Percentiles rank a stretch among this genome's conserved stretches.
These are phyloP conservation scores for Diceros bicornis DNA, from an alignment of 2,797 vertebrate genomes.

Conservation along the genomic window DNA sequence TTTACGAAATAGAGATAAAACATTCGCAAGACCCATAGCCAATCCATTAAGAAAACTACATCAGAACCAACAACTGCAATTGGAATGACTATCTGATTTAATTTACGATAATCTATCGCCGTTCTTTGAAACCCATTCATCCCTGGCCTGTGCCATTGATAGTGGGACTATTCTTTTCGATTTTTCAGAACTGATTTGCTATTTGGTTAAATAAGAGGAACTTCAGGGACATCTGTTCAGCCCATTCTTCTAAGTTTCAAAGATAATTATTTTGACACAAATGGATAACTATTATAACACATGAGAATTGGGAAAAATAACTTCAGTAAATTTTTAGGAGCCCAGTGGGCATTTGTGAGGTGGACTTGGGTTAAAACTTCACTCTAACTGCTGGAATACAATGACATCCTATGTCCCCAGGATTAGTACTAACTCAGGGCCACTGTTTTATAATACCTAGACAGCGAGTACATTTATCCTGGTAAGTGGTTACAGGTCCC, in stretches of 20 bases:
- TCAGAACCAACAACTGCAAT: neutral
- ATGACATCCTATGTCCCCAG: neutral
- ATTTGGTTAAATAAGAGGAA: conserved; percentile 9
- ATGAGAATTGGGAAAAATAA: neutral
- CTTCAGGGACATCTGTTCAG: neutral
- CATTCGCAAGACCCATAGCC: conserved; percentile 45
- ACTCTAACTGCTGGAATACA: neutral
- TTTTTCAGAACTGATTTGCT: conserved; percentile 45
- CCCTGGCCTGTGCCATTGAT: neutral
- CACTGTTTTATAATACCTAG: neutral
- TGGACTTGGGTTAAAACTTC: neutral
- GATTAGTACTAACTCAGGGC: neutral
- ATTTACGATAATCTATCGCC: neutral
- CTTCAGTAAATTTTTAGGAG: neutral
- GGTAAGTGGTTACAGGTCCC: neutral
- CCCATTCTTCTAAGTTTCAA: neutral
- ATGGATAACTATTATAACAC: neutral
- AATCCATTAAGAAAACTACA: neutral
- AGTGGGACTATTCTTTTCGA: neutral
- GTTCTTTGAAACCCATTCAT: conserved; percentile 43
- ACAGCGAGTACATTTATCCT: neutral
- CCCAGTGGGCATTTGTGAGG: neutral
- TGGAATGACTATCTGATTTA: conserved; percentile 17
- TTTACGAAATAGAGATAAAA: conserved; percentile 74
- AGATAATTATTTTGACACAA: conserved; percentile 25